Base-by-base conservation (phyloP, 2,888 invertebrate genomes). In the Empis stercorea region DNA sequence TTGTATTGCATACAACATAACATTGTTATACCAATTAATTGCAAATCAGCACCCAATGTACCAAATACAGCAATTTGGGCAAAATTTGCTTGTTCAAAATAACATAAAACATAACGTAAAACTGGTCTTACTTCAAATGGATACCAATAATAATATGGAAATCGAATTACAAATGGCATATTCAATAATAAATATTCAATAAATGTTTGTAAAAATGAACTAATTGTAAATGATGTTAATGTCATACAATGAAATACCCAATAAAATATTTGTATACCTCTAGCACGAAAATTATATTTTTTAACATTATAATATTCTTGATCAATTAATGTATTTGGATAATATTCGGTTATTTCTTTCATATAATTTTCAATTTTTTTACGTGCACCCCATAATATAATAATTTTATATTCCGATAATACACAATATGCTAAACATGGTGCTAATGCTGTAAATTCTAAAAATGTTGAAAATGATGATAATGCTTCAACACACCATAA, bases 371-470 rank as follows among this genome's bases (percentile, higher is more conserved):
- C 46, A 17, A 50, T 10, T 13, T 39, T 41, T 16, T 45, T n/a
- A 9, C 45, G 43, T 10, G 42, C 30, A 10, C 39, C 15, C 4
- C 30, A 50, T 11, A 52, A 41, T 30, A 38, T 17, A 9, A 45
- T 11, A 9, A 48, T 39, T 47, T 52, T 52, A n/a, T 30, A 37
- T 13, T 46, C 13, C 5, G 45, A 42, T 45, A 46, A 14, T 7
- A 42, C 14, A 30, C 43, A 39, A 30, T 48, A 51, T 14, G 46
- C 51, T 20, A 51, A 37, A 40, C 51, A 49, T n/a, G 51, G 49
- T 27, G 46, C 46, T n/a, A 49, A 17, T 13, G 43, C 49, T 23
- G 51, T 51, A 4, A 46, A 43, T 43, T 47, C 47, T 9, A 51
- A 27, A 17, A 51, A 44, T 34, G 43, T 47, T 15, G 30, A 30